These are phyloP conservation scores for Mus caroli DNA, from an alignment of 2,797 vertebrate genomes.

Conservation along the genomic window DNA sequence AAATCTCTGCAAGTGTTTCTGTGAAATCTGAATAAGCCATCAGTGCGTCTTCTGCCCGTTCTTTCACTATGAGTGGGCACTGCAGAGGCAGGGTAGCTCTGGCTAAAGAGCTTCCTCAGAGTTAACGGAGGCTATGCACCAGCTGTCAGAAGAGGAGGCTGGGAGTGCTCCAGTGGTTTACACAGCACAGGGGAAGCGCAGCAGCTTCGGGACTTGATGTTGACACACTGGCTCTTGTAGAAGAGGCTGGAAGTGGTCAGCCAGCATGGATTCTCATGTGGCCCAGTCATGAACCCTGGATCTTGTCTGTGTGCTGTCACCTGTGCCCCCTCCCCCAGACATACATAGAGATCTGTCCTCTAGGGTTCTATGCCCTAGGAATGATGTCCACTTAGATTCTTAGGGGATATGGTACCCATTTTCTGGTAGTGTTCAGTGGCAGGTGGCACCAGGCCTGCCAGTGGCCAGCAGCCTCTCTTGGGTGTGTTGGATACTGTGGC, in stretches of 20 bases:
- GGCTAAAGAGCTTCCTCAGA: conserved; percentile 25
- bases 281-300: background rate
- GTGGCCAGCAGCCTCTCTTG: background rate
- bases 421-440: background rate
- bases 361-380: background rate
- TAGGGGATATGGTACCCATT: rapidly evolving
- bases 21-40: conserved; percentile 57
- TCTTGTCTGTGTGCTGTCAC: background rate
- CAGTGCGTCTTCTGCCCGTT: background rate
- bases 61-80: conserved; percentile 24
- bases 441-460: background rate
- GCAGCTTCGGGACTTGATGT: too few species aligned
- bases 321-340: background rate
- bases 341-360: background rate
- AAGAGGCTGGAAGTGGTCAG: background rate
- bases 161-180: rapidly evolving
- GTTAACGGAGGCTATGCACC: rapidly evolving
- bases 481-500: background rate
- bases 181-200: background rate
- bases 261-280: background rate
- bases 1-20: background rate
- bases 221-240: background rate
- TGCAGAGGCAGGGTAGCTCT: background rate
- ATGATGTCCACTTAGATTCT: background rate
- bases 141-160: background rate